Evolutionary conservation across 2,113 vertebrate genomes (phyloP), one percentile per base, ranked within the genome.

Genomic region (Corythornis vintsioides): DNA sequence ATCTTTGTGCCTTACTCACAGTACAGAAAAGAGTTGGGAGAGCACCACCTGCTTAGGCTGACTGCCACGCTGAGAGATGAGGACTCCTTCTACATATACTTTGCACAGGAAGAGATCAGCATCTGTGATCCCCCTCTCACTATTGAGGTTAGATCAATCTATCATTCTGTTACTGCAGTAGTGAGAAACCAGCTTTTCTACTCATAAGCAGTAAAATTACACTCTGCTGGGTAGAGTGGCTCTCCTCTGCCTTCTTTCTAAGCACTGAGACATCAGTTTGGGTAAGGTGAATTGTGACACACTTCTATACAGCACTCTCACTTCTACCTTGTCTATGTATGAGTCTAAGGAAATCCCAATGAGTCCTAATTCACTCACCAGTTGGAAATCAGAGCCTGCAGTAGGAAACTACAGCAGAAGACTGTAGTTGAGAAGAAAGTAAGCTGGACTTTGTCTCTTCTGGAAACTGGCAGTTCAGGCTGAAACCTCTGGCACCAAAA

Each of bases 61-160:
- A 97, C 97, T 0, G 98, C 96, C 1, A 1, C 97, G 50, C 93
- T 97, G 45, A 97, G 47, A 2, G 97, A 98, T 0, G 86, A 95
- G 1, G 16, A 93, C 10, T 25, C 87, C 14, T 67, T 48, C 10
- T 64, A 88, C 5, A 24, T 53, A 5, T 97, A 96, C 91, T 94
- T 99, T 57, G 96, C 95, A 19, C 97, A 97, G 89, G 78, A 97
- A 59, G 97, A 98, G n/a, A 59, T 98, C 6, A 95, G 96, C 67
- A 88, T 98, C 53, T 40, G 61, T 20, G 95, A 95, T n/a, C 97
- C 98, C 5, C 57, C 75, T 8, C 84, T 98, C 60, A 43, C 42
- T 11, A 67, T 98, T 28, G 88, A 88, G 31, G 98, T 98, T 26
- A 96, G 96, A 38, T 8, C 1, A 1, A 22, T 33, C 67, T 70